Evolutionary conservation across 2,797 vertebrate species (phyloP), one percentile per base, ranked within the genome.

Genomic region (Staurois parvus): DNA sequence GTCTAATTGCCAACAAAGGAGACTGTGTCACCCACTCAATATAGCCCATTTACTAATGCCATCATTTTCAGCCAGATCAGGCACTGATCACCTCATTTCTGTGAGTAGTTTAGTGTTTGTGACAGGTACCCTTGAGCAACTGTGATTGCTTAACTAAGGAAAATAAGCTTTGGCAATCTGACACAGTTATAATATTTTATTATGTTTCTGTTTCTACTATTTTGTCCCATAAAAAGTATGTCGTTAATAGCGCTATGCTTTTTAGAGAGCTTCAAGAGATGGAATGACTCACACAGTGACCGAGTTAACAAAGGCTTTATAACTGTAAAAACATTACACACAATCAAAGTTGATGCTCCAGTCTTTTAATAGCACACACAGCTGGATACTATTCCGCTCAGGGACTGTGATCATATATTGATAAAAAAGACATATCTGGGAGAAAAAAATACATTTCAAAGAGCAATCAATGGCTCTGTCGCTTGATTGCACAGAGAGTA

Each of bases 391-490:
- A 64, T 64, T 64, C 59, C 1, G n/a, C 59, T 26, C 21, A 26
- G n/a, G n/a, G n/a, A 24, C 59, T 64, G 59, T 64, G 59, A 64
- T 64, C 59, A 64, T 64, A 64, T 64, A 64, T 24, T 64, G 59
- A 64, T 64, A 52, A 26, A 64, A 64, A 64, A 64, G 24, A 64
- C n/a, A 64, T 64, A 64, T 9, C 59, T 52, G 48, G 17, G 17
- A 19, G 17, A 64, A 26, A 64, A 62, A 64, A 62, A 26, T 26
- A 24, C 9, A 19, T 52, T 52, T 52, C 48, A 52, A 52, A 64
- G 59, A 26, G 59, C 59, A 64, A 64, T 64, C 59, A 64, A 64
- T 64, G 21, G 24, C 11, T 11, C 59, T 26, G 59, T 26, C 59
- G 24, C 59, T 64, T 64, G 59, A 64, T 64, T 64, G 48, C 48